Evolutionary conservation across 1,140 invertebrate genomes (phyloP), one percentile per base, ranked within the genome.

Genomic region (Drosophila pallidifrons): DNA sequence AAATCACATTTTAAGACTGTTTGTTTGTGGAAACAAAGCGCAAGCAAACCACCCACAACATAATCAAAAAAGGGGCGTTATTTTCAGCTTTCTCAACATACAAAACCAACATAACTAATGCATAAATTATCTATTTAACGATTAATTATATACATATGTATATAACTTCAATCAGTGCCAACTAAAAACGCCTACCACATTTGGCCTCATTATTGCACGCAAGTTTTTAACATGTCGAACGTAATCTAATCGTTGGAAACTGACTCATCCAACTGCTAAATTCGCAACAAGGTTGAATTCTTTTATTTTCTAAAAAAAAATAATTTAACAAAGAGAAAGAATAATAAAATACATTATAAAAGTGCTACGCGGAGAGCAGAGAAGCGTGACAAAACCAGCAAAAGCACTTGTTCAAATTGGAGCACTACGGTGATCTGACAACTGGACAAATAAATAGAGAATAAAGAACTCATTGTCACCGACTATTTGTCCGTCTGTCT

Each of bases 361-460:
- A 75, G 30, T 7, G 30, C 61, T n/a, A 75, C 7, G 35, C 35
- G 20, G 20, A 43, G 75, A 81, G 10, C 55, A 73, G 28, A 88
- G 66, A 82, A 83, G 80, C 85, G 70, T 83, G 55, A 89, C 83
- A 81, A 73, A 43, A 70, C 10, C 35, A 55, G 28, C 8, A n/a
- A 64, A 70, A 78, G 78, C 81, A 89, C 63, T 81, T 83, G 85
- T 74, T 52, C 51, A 80, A 83, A 88, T 75, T 78, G 70, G 69
- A 76, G 47, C 74, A 57, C 38, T 66, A 2, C 5, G 20, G 11
- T 38, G 41, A 25, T 30, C 15, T 25, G 15, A 25, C 43, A 49
- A 63, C 16, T 41, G n/a, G 15, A 25, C 49, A 38, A 51, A 32
- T 58, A 35, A 70, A 70, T 63, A 16, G 11, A 57, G 32, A 38